A percentile compares a stretch with the other conserved stretches of the same genome.
Evolutionary conservation across 2,888 invertebrate genomes (phyloP).

Genomic region (Biston stratarius): DNA sequence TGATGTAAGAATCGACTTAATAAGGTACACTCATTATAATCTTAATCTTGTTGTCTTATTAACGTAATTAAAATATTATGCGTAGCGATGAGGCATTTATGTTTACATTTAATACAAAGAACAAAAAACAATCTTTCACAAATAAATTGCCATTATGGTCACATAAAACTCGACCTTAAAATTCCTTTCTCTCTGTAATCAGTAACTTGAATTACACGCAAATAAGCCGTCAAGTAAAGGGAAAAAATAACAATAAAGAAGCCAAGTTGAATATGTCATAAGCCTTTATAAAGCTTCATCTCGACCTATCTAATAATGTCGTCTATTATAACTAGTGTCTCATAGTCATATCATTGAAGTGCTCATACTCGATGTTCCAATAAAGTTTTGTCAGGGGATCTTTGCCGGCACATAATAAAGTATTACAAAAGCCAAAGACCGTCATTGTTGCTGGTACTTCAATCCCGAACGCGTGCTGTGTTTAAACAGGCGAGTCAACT

Average conservation of each 20-base stretch:
- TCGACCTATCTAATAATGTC: conserved; percentile 66
- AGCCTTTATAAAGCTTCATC: conserved; percentile 50
- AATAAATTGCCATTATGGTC: no score
- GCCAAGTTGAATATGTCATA: conserved; percentile 47
- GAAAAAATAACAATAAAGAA: conserved; percentile 34
- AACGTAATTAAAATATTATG: no score
- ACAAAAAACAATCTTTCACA: no score
- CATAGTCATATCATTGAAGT: conserved; percentile 75
- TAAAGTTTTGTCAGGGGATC: conserved; percentile 86
- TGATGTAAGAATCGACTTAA: no score
- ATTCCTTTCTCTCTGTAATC: conserved; percentile 14
- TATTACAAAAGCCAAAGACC: conserved; percentile 87
- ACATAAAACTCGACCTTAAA: background rate
- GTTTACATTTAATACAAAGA: no score
- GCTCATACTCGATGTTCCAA: conserved; percentile 83
- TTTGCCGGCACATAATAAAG: conserved; percentile 85
- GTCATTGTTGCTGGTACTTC: conserved; percentile 86
- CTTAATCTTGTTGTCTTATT: no score
- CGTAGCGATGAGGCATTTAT: no score
- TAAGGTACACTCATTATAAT: no score
- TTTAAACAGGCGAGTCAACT: conserved; percentile 61
- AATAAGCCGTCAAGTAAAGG: conserved; percentile 29
- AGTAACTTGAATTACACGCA: conserved; percentile 29
- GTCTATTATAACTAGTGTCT: conserved; percentile 73
- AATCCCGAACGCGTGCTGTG: conserved; percentile 73